These are phyloP conservation scores for Merops nubicus DNA, from an alignment of 2,113 vertebrate genomes.

Conservation along the genomic window DNA sequence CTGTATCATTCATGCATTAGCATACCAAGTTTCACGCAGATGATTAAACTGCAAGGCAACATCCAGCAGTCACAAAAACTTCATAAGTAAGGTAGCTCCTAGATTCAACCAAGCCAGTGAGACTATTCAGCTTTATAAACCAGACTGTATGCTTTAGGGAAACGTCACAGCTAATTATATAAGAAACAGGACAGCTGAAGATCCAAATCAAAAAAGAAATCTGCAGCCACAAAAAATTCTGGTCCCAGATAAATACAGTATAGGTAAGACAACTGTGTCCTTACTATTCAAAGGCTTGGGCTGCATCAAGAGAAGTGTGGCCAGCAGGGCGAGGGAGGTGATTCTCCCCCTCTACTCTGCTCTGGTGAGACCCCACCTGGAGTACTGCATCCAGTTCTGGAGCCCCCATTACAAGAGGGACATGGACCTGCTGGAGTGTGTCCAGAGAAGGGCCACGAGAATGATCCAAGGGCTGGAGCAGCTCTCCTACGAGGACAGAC, in stretches of 20 bases:
- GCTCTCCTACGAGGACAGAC: too few relatives aligned
- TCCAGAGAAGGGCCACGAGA: too few relatives aligned
- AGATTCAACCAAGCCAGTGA: neutral
- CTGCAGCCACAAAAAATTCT: neutral
- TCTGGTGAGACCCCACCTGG: too few relatives aligned
- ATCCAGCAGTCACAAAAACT: neutral
- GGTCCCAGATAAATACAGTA: neutral
- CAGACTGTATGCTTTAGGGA: neutral
- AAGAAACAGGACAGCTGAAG: neutral
- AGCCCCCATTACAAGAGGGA: too few relatives aligned
- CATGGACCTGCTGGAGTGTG: too few relatives aligned
- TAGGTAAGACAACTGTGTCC: neutral
- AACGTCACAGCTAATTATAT: fast-evolving
- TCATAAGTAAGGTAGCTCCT: neutral
- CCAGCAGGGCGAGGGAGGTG: too few relatives aligned
- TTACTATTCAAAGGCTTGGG: neutral
- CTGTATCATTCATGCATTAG: neutral
- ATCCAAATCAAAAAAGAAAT: neutral
- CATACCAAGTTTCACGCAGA: neutral
- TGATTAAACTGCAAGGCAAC: neutral
- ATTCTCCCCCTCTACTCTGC: too few relatives aligned
- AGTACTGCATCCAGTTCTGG: too few relatives aligned
- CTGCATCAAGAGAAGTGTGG: too few relatives aligned
- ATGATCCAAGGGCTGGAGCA: too few relatives aligned
- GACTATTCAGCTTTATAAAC: neutral